Conservation (phyloP, 2,888 invertebrate genomes). For the Mantis religiosa region DNA sequence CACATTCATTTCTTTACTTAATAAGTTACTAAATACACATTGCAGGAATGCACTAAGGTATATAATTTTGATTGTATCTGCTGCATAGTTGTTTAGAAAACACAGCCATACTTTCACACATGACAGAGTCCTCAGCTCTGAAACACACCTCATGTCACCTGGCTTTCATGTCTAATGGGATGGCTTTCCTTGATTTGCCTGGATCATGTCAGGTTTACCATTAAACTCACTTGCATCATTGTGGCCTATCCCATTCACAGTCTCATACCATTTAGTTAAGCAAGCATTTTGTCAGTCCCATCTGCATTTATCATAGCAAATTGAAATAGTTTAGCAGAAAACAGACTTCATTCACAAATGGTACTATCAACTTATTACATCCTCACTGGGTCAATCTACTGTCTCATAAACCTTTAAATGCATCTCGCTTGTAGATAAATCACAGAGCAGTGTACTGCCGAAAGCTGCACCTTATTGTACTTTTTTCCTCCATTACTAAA, state of each 20-base stretch:
- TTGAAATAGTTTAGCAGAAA: no score
- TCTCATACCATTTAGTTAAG: background rate
- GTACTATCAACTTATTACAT: background rate
- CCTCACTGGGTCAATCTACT: background rate
- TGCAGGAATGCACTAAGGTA: background rate
- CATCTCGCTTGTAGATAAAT: no score
- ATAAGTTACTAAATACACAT: background rate
- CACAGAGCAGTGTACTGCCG: no score
- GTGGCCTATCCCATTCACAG: constrained; percentile 11
- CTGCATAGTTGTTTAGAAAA: background rate
- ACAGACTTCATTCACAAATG: no score
- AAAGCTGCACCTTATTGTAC: no score
- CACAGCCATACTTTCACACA: constrained; percentile 11
- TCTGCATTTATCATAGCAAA: no score
- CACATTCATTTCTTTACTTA: background rate
- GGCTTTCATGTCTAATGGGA: background rate
- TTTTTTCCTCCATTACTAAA: no score
- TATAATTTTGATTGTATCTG: constrained; percentile 7
- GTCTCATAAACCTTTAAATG: no score
- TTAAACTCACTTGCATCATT: constrained; percentile 1
- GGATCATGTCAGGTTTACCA: constrained; percentile 13
- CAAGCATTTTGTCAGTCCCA: background rate
- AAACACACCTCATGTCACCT: background rate
- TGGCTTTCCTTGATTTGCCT: background rate
- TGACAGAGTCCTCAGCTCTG: constrained; percentile 4